A percentile compares a stretch with the other conserved stretches of the same genome.
These are phyloP conservation scores for Drosophila mojavensis DNA, from an alignment of 1,140 invertebrate species.

Conservation along the genomic window DNA sequence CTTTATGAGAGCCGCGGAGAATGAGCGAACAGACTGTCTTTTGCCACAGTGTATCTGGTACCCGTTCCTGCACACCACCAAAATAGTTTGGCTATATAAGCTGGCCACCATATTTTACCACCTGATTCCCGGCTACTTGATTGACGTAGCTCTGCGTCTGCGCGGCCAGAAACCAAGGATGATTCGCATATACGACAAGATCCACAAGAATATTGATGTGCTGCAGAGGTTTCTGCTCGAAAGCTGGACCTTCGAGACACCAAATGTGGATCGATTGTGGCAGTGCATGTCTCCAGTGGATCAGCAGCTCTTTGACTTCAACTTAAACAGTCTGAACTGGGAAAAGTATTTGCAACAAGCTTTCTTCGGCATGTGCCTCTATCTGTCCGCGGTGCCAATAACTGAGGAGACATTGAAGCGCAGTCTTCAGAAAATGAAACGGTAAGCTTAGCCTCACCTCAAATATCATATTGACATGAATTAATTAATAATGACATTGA, in stretches of 20 bases:
- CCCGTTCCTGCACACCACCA: conserved; percentile 79
- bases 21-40: conserved; percentile 68
- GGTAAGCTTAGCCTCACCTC: conserved; percentile 15
- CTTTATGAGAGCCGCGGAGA: conserved; percentile 76
- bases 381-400: conserved; percentile 88
- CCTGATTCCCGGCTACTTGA: conserved; percentile 85
- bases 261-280: conserved; percentile 87
- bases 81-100: conserved; percentile 76
- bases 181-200: conserved; percentile 88
- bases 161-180: conserved; percentile 83
- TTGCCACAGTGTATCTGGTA: conserved; percentile 84
- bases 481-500: background rate
- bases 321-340: conserved; percentile 87
- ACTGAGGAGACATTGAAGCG: conserved; percentile 85
- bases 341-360: conserved; percentile 86
- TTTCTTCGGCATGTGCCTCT: conserved; percentile 87
- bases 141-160: conserved; percentile 85
- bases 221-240: conserved; percentile 87
- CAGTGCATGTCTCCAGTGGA: conserved; percentile 86
- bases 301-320: conserved; percentile 87
- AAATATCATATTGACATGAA: no score
- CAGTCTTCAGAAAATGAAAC: background rate
- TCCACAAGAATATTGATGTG: conserved; percentile 87
- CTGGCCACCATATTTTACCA: conserved; percentile 85
- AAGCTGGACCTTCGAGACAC: conserved; percentile 88